phyloP scores from a whole-genome alignment of 2,113 vertebrate genomes.

The Galeopterus variegatus region DNA sequence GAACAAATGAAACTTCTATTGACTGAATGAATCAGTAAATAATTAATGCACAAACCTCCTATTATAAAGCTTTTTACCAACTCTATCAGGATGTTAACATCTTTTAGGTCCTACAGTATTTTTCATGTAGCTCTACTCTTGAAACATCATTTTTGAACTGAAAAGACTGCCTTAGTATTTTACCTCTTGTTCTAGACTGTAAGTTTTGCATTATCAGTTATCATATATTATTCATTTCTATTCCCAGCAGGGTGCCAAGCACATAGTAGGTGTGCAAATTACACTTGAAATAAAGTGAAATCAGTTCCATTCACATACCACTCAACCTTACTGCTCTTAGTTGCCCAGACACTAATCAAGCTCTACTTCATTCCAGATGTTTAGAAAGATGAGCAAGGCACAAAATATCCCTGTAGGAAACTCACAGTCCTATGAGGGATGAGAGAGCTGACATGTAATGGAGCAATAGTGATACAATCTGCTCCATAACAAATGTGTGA shows the following conservation, averaged over 20 bases:
- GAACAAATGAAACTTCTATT: not conserved
- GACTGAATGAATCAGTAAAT: not conserved
- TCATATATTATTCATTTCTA: not conserved
- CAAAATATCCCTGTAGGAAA: not conserved
- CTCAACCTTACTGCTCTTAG: not conserved
- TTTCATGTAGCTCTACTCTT: not conserved
- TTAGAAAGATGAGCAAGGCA: not conserved
- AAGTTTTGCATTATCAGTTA: not conserved
- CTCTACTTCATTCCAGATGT: not conserved
- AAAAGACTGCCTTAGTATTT: not conserved
- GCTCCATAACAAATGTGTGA: not conserved
- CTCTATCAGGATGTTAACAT: not conserved
- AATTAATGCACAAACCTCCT: not conserved
- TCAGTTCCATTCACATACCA: not conserved
- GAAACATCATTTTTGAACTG: not conserved
- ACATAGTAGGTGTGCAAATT: not conserved
- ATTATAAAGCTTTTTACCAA: not conserved
- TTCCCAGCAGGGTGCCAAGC: not conserved
- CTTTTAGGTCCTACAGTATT: not conserved
- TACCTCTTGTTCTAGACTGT: not conserved
- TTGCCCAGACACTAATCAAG: not conserved
- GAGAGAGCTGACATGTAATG: not conserved
- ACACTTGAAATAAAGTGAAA: conserved; percentile 1
- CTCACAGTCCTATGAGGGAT: not conserved
- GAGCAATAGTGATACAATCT: not conserved